Base-by-base conservation (phyloP, 2,797 vertebrate genomes). In the Diceros bicornis region DNA sequence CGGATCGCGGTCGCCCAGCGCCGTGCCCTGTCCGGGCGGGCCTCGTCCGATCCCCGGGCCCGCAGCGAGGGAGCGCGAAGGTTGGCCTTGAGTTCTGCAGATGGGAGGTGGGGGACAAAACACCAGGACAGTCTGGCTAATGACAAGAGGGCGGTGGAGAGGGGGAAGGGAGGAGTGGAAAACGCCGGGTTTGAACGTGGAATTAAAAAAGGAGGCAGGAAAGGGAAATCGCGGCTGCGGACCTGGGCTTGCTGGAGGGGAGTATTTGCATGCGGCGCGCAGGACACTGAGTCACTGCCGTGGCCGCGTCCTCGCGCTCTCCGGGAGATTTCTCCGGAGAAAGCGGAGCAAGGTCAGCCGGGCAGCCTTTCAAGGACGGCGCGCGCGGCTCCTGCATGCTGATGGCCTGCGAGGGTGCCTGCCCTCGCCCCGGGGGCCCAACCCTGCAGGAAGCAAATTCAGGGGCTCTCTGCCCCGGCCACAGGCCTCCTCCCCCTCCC, bases 281-380 rank as follows among this genome's bases (percentile, higher is more conserved):
- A 34, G 96, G 93, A 96, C 96, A 93, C 97, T 94, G 92, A 98
- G 97, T 97, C 98, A 97, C 62, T 79, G 29, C 94, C 0, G 2
- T 25, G 89, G 92, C 69, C 96, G 94, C 16, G 96, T 95, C 95
- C 97, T 78, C 78, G 86, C 68, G 96, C 84, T 97, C 81, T 94
- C 90, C 89, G 25, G 55, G 96, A 91, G 97, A 89, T 95, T 96
- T 84, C 97, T 95, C 95, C 68, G 1, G 97, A 97, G 98, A 72
- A 95, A 97, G 97, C 99, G n/a, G 97, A 98, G 98, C 99, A 99
- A 99, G 99, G 99, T 99, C 99, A 99, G 93, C 88, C 81, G 93
- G 98, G 98, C 98, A 98, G 98, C 98, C 96, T 97, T 97, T 98
- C 99, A 98, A 99, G 99, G 99, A 98, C 99, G 96, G 97, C 93